Conservation (phyloP, 1,140 invertebrate species). For the Xylocopa sonorina region DNA sequence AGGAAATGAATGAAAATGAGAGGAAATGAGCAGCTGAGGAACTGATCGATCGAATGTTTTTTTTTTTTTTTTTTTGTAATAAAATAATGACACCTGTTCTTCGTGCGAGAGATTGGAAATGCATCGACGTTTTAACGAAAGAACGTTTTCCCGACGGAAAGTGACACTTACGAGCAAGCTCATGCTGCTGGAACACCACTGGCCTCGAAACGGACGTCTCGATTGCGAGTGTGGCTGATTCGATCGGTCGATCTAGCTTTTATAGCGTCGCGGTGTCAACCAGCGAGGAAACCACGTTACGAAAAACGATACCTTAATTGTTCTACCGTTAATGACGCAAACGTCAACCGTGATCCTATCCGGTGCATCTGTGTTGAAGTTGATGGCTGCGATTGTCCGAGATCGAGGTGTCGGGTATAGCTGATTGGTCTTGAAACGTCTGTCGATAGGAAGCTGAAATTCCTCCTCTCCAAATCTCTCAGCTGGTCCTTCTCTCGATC, state of each 20-base stretch:
- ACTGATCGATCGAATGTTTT: too few species aligned
- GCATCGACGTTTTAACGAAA: too few species aligned
- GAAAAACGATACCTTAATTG: constrained; percentile 35
- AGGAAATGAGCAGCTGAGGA: too few species aligned
- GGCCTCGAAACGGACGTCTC: constrained; percentile 51
- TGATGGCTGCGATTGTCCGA: background rate
- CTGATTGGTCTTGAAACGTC: too few species aligned
- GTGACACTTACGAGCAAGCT: constrained; percentile 62
- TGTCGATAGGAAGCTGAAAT: too few species aligned
- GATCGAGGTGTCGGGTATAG: background rate
- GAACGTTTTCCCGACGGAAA: constrained; percentile 28
- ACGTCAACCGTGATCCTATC: background rate
- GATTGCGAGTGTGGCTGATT: constrained; percentile 54
- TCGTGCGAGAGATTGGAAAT: too few species aligned
- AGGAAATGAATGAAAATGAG: too few species aligned
- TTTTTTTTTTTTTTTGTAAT: too few species aligned
- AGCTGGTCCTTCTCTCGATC: too few species aligned
- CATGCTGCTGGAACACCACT: constrained; percentile 53
- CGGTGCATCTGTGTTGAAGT: background rate
- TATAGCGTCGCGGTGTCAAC: constrained; percentile 60
- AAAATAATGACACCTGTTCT: too few species aligned
- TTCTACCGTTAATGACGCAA: background rate
- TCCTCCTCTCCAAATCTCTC: too few species aligned
- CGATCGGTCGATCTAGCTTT: constrained; percentile 55
- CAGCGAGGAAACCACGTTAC: constrained; percentile 37